These are phyloP conservation scores for Centruroides sculpturatus DNA, from an alignment of 1,140 invertebrate genomes.

Conservation along the genomic window DNA sequence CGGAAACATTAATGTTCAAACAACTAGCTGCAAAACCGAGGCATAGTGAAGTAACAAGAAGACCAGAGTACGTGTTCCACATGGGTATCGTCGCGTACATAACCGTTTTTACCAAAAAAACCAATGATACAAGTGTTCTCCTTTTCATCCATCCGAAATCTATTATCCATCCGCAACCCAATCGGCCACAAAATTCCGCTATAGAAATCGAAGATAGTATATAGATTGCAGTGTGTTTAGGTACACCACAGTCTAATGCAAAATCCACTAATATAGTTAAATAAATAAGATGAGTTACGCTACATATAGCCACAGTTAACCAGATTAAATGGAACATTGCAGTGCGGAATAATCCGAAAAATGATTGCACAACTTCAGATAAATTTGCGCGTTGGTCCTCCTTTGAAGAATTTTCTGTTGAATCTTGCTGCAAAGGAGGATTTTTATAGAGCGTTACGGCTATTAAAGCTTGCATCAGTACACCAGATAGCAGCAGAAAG, in stretches of 20 bases:
- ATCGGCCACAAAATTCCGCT: conserved; percentile 14
- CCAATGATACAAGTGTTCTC: conserved; percentile 8
- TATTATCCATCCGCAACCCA: conserved; percentile 15
- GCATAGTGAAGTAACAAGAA: conserved; percentile 6
- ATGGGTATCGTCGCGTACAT: conserved; percentile 7
- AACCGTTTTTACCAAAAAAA: conserved; percentile 8
- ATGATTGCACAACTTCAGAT: too few relatives aligned
- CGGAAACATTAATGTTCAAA: conserved; percentile 15
- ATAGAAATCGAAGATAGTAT: conserved; percentile 15
- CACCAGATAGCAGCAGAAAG: conserved; percentile 15
- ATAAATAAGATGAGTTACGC: conserved; percentile 2
- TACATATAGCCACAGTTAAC: too few relatives aligned
- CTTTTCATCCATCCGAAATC: conserved; percentile 13
- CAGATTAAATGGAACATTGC: too few relatives aligned
- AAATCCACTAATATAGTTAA: conserved; percentile 17
- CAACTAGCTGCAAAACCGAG: conserved; percentile 10
- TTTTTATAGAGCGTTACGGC: not conserved
- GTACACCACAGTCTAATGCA: conserved; percentile 13
- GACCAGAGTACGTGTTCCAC: conserved; percentile 2
- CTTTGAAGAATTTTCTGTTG: too few relatives aligned
- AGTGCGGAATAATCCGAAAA: too few relatives aligned
- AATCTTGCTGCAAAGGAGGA: too few relatives aligned
- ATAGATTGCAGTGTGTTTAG: conserved; percentile 5
- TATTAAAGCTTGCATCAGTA: conserved; percentile 6
- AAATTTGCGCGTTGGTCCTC: too few relatives aligned